Conservation (phyloP, 2,888 invertebrate genomes). For the Mythimna vitellina region DNA sequence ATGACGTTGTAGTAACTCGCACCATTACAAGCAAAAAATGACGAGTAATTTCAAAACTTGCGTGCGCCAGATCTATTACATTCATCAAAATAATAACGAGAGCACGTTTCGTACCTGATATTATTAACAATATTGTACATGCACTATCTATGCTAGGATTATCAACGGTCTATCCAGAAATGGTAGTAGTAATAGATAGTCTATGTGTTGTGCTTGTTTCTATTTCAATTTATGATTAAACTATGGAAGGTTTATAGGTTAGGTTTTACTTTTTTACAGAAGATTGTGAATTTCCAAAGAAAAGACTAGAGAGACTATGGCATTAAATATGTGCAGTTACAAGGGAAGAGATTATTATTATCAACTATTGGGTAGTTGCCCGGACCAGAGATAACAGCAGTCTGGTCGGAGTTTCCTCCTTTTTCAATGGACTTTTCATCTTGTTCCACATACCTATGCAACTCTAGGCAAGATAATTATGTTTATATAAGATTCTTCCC, state of each 20-base stretch:
- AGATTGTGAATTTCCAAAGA: not conserved
- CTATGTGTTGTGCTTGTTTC: constrained; percentile 9
- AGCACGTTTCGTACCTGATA: constrained; percentile 35
- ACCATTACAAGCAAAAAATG: constrained; percentile 19
- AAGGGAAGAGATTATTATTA: too few species aligned
- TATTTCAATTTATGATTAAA: constrained; percentile 16
- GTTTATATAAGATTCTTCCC: too few species aligned
- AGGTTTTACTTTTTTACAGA: not conserved
- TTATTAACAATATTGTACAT: constrained; percentile 40
- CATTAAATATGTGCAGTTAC: too few species aligned
- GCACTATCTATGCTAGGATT: constrained; percentile 34
- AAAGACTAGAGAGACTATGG: too few species aligned
- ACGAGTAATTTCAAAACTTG: constrained; percentile 13
- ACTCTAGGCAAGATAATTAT: too few species aligned
- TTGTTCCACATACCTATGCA: too few species aligned
- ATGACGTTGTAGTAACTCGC: too few species aligned
- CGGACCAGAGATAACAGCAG: too few species aligned
- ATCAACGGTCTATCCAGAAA: constrained; percentile 43
- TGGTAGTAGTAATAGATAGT: constrained; percentile 28
- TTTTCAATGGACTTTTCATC: too few species aligned
- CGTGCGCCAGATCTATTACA: constrained; percentile 1
- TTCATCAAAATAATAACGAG: constrained; percentile 32
- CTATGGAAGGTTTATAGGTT: constrained; percentile 15
- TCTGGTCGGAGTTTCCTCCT: too few species aligned
- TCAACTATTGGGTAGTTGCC: too few species aligned